Percentiles rank a stretch among this genome's conserved stretches.
phyloP scores from a whole-genome alignment of 2,888 invertebrate genomes.

The Oscheius sp. region DNA sequence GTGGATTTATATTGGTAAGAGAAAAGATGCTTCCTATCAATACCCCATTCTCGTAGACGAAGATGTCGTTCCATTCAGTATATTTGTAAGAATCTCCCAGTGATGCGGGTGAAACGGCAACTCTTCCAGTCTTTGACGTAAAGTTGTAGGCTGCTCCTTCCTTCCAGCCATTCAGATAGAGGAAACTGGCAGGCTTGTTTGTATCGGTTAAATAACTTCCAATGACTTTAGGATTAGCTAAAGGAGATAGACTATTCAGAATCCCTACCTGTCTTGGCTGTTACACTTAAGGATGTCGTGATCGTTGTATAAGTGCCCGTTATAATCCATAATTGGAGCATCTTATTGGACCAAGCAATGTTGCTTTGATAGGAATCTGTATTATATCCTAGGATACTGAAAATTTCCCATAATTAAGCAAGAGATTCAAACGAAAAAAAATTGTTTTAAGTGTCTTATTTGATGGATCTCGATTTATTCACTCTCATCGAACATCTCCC shows the following conservation, averaged over 20 bases:
- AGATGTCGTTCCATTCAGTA: not conserved
- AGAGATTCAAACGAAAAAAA: too few relatives aligned
- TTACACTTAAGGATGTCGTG: not conserved
- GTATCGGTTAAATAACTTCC: not conserved
- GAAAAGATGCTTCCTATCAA: not conserved
- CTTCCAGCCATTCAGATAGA: too few relatives aligned
- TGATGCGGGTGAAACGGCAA: not conserved
- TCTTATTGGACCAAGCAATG: not conserved
- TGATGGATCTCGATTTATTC: too few relatives aligned
- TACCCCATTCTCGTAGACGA: not conserved
- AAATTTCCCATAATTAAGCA: too few relatives aligned
- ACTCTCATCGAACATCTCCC: too few relatives aligned
- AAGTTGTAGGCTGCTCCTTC: not conserved
- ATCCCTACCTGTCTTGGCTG: not conserved
- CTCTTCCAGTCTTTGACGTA: not conserved
- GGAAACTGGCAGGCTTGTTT: too few relatives aligned
- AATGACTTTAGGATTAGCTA: too few relatives aligned
- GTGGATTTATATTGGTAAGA: too few relatives aligned
- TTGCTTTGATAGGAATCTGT: not conserved
- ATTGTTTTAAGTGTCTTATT: too few relatives aligned
- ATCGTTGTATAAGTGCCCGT: not conserved
- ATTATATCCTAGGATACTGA: not conserved
- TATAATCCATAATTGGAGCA: not conserved
- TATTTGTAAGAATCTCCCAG: not conserved
- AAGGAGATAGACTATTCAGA: too few relatives aligned